Percentiles rank a stretch among this genome's conserved stretches.
Evolutionary conservation across 2,113 vertebrate species (phyloP).

Genomic region (Jaculus jaculus): DNA sequence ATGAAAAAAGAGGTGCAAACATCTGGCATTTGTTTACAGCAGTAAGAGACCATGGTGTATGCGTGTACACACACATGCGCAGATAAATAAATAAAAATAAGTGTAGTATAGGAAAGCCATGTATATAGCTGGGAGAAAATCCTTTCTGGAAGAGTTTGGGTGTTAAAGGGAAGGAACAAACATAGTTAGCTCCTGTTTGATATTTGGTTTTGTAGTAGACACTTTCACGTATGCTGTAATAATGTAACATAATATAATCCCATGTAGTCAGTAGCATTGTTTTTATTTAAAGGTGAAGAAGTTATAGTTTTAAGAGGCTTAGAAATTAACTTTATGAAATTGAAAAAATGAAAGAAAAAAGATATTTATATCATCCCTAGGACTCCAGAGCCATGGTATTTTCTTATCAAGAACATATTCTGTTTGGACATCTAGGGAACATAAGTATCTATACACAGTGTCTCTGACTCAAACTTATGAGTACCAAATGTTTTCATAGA

Average conservation of each 20-base stretch:
- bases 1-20: too few relatives aligned
- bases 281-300: neutral
- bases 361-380: neutral
- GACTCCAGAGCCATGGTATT: neutral
- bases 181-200: neutral
- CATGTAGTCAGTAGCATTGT: neutral
- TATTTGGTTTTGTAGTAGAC: neutral
- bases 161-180: neutral
- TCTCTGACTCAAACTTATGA: neutral
- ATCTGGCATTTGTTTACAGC: too few relatives aligned
- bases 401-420: neutral
- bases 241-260: neutral
- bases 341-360: neutral
- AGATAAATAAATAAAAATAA: neutral
- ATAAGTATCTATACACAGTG: neutral
- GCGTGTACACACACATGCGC: too few relatives aligned
- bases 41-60: too few relatives aligned
- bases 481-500: constrained; percentile 14
- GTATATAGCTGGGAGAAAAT: neutral
- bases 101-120: neutral
- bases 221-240: neutral
- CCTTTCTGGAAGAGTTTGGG: neutral
- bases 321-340: neutral
- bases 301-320: constrained; percentile 8
- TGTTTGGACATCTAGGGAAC: neutral